Conservation (phyloP, 2,797 vertebrate species). For the Mus minutoides region DNA sequence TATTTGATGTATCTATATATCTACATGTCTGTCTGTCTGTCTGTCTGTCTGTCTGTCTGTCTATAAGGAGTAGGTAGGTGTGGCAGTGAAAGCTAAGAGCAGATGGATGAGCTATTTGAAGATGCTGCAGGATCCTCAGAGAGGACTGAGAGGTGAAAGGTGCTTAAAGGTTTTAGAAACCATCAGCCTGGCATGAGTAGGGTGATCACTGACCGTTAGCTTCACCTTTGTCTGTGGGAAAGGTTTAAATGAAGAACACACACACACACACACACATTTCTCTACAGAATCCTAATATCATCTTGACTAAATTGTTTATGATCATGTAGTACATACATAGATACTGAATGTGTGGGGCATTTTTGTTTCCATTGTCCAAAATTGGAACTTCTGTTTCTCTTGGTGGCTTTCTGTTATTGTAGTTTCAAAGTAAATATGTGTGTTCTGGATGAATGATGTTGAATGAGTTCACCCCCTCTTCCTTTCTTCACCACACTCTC, state of each 20-base stretch:
- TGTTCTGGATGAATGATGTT: conserved; percentile 1
- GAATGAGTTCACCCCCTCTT: not conserved
- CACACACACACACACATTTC: not conserved
- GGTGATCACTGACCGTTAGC: conserved; percentile 26
- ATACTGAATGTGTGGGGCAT: not conserved
- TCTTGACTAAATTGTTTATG: not conserved
- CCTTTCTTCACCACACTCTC: not conserved
- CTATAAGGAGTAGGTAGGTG: not conserved
- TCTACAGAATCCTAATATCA: not conserved
- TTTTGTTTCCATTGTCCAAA: not conserved
- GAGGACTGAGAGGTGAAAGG: not conserved
- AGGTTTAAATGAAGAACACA: not conserved
- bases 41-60: not conserved
- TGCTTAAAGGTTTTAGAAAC: not conserved
- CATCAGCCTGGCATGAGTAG: not conserved
- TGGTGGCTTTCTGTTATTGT: not conserved
- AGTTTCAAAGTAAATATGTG: not conserved
- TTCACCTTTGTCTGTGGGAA: conserved; percentile 57
- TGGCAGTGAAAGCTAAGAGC: not conserved
- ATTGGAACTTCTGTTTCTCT: not conserved
- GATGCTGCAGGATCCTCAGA: not conserved
- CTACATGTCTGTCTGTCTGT: not conserved
- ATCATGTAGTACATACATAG: not conserved
- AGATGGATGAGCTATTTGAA: not conserved
- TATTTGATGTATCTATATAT: not conserved